Evolutionary conservation across 2,888 invertebrate species (phyloP).

Genomic region (Vannuccia rotundouncinata): DNA sequence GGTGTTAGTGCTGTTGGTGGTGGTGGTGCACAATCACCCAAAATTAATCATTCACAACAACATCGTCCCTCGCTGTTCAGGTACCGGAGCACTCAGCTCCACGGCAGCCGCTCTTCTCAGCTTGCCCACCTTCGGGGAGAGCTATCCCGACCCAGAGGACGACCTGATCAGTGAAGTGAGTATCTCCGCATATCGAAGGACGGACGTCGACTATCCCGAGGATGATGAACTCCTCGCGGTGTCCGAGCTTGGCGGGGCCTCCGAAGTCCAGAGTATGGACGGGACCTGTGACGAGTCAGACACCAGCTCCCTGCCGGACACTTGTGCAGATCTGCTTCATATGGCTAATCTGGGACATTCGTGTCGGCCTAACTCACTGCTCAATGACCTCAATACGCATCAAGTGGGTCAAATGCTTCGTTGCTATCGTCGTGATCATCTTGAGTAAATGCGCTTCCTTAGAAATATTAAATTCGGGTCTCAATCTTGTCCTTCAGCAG

Average conservation of each 20-base stretch:
- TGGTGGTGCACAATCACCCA: too few species aligned
- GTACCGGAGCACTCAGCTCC: not conserved
- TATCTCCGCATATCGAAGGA: not conserved
- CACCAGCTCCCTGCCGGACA: conserved; percentile 33
- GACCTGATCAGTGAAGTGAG: not conserved
- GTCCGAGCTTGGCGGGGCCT: not conserved
- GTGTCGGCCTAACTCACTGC: conserved; percentile 31
- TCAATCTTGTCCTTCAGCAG: too few species aligned
- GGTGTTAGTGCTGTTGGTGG: too few species aligned
- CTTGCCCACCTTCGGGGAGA: not conserved
- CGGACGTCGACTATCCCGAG: not conserved
- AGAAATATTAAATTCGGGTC: too few species aligned
- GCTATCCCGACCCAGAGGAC: not conserved
- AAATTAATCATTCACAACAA: too few species aligned
- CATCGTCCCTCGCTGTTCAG: too few species aligned
- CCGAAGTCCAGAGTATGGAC: conserved; percentile 27
- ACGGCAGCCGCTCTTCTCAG: not conserved
- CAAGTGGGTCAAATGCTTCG: too few species aligned
- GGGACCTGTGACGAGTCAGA: conserved; percentile 32
- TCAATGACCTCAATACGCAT: conserved; percentile 7
- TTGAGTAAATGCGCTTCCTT: too few species aligned
- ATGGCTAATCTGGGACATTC: conserved; percentile 28
- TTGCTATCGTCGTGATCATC: too few species aligned
- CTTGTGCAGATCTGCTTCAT: conserved; percentile 18
- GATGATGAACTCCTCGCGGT: not conserved